Evolutionary conservation across 2,113 vertebrate genomes (phyloP).

Genomic region (Corythoichthys haematopterus): DNA sequence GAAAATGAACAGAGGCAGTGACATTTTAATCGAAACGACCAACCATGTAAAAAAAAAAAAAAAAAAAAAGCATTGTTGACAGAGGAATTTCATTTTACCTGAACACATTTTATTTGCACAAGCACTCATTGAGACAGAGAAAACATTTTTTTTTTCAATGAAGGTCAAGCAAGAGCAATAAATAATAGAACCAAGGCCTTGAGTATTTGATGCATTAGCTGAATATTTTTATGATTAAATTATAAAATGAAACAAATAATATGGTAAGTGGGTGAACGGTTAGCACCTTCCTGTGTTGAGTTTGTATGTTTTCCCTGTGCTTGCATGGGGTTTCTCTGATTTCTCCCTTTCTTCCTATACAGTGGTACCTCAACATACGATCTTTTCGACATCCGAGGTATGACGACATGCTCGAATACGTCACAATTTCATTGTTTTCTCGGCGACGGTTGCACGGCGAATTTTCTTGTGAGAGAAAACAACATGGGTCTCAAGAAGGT

Average conservation of each 20-base stretch:
- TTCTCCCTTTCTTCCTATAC: too few species aligned
- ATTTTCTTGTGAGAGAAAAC: too few species aligned
- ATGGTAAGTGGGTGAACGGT: too few species aligned
- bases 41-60: slow-evolving; percentile 46
- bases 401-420: too few species aligned
- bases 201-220: not conserved
- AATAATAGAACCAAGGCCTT: slow-evolving; percentile 3
- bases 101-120: slow-evolving; percentile 34
- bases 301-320: too few species aligned
- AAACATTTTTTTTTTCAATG: slow-evolving; percentile 39
- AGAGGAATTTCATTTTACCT: slow-evolving; percentile 58
- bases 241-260: not conserved
- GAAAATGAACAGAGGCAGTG: slow-evolving; percentile 71
- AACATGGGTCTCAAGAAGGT: too few species aligned
- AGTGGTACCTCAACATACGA: too few species aligned
- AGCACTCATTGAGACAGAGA: slow-evolving; percentile 38
- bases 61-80: slow-evolving; percentile 56
- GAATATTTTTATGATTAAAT: not conserved
- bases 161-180: slow-evolving; percentile 52
- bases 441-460: too few species aligned
- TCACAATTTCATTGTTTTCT: too few species aligned
- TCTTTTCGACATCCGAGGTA: too few species aligned
- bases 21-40: slow-evolving; percentile 71
- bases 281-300: too few species aligned
- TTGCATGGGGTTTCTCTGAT: too few species aligned